These are phyloP conservation scores for Magallana ariakensis DNA, from an alignment of 1,140 invertebrate genomes.

Conservation along the genomic window DNA sequence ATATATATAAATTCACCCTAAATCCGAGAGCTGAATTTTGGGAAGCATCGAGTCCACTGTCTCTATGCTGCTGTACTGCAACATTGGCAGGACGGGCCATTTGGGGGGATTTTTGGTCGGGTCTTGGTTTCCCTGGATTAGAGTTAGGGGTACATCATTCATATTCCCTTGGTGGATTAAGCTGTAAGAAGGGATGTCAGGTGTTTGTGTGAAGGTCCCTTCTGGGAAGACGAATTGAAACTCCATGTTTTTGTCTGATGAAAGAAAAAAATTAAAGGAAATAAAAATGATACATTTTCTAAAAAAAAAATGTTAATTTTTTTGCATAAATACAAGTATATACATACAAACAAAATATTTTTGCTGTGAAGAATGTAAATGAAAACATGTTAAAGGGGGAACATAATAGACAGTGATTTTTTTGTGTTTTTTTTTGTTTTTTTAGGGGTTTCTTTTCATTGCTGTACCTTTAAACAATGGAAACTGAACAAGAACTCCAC, in stretches of 20 bases:
- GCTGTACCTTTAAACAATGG: conserved; percentile 57
- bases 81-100: conserved; percentile 56
- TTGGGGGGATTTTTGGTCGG: not conserved
- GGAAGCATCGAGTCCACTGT: conserved; percentile 66
- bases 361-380: not conserved
- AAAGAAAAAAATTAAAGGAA: not conserved
- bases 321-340: not conserved
- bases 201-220: not conserved
- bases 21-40: conserved; percentile 53
- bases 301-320: too few species aligned
- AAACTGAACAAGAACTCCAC: conserved; percentile 65
- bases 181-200: not conserved
- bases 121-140: not conserved
- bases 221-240: conserved; percentile 57
- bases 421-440: not conserved
- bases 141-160: not conserved
- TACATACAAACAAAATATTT: not conserved
- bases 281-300: too few species aligned
- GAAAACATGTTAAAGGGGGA: not conserved
- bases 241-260: conserved; percentile 57
- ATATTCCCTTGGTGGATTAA: conserved; percentile 20
- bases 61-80: conserved; percentile 61
- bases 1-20: too few species aligned
- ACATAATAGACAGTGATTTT: not conserved
- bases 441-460: not conserved